Evolutionary conservation across 2,888 invertebrate genomes (phyloP), one percentile per base, ranked within the genome.

Genomic region (Acanthosepion esculentum): DNA sequence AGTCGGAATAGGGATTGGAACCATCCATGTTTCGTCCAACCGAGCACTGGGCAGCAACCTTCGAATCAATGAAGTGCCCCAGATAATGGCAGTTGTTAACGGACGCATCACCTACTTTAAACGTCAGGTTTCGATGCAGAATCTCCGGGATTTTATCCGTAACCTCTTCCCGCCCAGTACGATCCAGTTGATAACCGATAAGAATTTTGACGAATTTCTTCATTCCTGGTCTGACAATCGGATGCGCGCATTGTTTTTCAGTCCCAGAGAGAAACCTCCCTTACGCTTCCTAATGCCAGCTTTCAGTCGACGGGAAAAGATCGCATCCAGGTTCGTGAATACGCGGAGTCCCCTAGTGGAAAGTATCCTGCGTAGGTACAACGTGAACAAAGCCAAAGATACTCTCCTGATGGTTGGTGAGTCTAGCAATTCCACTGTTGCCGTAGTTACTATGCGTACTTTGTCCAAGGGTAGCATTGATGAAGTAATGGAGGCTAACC

Each of bases 151-250:
- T 94, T 99, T 99, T 98, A 98, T 99, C 96, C 98, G 99, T 95
- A 98, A 98, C 97, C 98, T 98, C 97, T 98, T 99, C 97, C 99
- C 99, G 98, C 97, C 97, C n/a, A 95, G 95, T 91, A 96, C 96
- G 0, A 94, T 96, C 12, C 94, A 93, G 53, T 53, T 26, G 95
- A 98, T 99, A n/a, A 98, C 98, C 95, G 98, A 98, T 96, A 98
- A 98, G 59, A 98, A 98, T 96, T 95, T 96, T n/a, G 98, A 98
- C 94, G 98, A 98, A 18, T 99, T 99, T 97, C 98, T 99, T 59
- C 98, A 98, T 93, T 99, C 99, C 94, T 99, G 99, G 98, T 98
- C 98, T 95, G 99, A 99, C 98, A 99, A 99, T 97, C 98, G 98
- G 97, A 99, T 99, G 92, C 98, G 99, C 95, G 99, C 98, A 59